A percentile compares a stretch with the other conserved stretches of the same genome.
These are phyloP conservation scores for Lontra canadensis DNA, from an alignment of 2,113 vertebrate species.

Conservation along the genomic window DNA sequence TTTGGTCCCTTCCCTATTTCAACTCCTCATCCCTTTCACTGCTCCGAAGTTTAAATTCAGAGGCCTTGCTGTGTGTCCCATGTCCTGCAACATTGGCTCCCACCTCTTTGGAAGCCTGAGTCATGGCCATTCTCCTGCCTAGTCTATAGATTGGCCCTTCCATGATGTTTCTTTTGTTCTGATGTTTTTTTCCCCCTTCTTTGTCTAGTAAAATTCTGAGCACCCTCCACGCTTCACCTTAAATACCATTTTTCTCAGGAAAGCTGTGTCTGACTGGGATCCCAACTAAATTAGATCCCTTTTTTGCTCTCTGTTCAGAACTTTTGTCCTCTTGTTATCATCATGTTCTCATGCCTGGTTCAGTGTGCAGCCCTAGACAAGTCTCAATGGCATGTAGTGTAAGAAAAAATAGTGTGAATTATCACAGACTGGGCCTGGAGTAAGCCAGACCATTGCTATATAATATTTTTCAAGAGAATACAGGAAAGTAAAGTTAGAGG, in stretches of 20 bases:
- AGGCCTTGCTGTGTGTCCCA: not conserved
- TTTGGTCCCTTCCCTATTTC: not conserved
- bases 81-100: not conserved
- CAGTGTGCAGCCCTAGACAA: not conserved
- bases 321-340: not conserved
- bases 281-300: not conserved
- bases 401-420: not conserved
- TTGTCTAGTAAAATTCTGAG: not conserved
- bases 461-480: not conserved
- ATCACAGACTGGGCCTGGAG: not conserved
- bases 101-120: not conserved
- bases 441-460: not conserved
- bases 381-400: not conserved
- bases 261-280: not conserved
- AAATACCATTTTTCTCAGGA: not conserved
- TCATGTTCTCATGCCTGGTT: not conserved
- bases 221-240: not conserved
- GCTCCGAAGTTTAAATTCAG: not conserved
- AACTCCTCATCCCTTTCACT: not conserved
- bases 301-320: not conserved
- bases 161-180: not conserved
- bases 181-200: not conserved
- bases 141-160: not conserved
- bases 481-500: not conserved
- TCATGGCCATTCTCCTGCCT: not conserved